These are phyloP conservation scores for Polylopha cassiicola DNA, from an alignment of 2,888 invertebrate species.

Conservation along the genomic window DNA sequence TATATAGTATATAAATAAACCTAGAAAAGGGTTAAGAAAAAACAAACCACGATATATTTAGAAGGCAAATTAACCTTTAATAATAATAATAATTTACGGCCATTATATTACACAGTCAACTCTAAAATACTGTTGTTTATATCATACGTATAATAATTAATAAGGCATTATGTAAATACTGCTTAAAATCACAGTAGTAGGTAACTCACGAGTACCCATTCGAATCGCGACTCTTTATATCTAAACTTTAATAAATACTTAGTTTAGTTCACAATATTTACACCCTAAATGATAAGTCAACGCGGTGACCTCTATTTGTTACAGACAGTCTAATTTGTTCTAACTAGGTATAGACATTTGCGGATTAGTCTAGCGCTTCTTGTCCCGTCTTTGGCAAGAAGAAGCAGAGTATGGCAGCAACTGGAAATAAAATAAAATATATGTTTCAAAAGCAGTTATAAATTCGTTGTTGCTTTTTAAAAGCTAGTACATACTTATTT, in stretches of 20 bases:
- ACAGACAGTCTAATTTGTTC: conserved; percentile 58
- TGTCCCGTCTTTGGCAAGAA: conserved; percentile 86
- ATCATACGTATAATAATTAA: conserved; percentile 45
- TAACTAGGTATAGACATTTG: conserved; percentile 43
- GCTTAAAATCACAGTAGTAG: conserved; percentile 54
- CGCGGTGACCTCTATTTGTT: conserved; percentile 34
- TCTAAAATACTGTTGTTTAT: conserved; percentile 72
- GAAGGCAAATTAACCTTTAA: conserved; percentile 62
- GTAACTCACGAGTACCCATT: conserved; percentile 39
- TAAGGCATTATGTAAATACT: conserved; percentile 52
- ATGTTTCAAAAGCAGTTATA: background rate
- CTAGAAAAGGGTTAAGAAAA: conserved; percentile 30
- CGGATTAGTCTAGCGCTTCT: conserved; percentile 80
- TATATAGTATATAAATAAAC: too few relatives aligned
- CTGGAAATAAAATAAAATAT: conserved; percentile 64
- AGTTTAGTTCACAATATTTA: conserved; percentile 68
- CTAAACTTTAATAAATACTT: conserved; percentile 47
- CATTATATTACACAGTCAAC: conserved; percentile 73
- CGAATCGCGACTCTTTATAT: conserved; percentile 29
- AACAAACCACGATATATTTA: conserved; percentile 37
- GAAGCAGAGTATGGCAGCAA: conserved; percentile 84
- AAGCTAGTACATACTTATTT: background rate
- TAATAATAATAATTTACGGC: conserved; percentile 71
- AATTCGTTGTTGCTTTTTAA: too few relatives aligned
- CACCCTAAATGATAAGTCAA: conserved; percentile 66